Evolutionary conservation across 2,113 vertebrate genomes (phyloP).

Genomic region (Sialia sialis): DNA sequence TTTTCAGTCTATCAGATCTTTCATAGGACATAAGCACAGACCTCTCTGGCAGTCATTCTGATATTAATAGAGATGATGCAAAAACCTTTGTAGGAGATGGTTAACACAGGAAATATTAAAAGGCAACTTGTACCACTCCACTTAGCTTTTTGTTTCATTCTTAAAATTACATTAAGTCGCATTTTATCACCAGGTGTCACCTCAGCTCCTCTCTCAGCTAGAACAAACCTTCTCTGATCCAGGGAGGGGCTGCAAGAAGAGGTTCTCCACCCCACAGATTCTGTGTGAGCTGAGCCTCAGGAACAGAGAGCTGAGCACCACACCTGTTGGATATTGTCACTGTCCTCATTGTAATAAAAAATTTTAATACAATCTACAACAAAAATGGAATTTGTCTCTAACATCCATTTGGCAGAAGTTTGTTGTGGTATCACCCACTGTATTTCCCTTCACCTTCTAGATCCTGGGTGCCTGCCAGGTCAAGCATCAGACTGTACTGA

Average conservation of each 20-base stretch:
- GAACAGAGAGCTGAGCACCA: neutral
- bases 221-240: neutral
- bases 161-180: neutral
- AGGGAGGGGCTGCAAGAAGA: neutral
- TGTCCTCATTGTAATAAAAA: neutral
- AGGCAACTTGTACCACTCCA: neutral
- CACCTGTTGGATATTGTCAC: neutral
- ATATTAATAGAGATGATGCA: neutral
- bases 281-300: neutral
- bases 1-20: neutral
- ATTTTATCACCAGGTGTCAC: neutral
- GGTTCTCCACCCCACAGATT: neutral
- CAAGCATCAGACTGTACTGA: neutral
- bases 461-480: neutral
- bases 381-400: constrained; percentile 11
- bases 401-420: neutral
- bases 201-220: neutral
- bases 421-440: neutral
- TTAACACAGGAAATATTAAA: neutral
- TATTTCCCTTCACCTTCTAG: neutral
- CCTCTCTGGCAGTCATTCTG: neutral
- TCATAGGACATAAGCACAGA: neutral
- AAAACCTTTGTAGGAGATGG: neutral
- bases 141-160: neutral
- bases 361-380: neutral